These are phyloP conservation scores for Drosophila flavopinicola DNA, from an alignment of 2,888 invertebrate species.

Conservation along the genomic window DNA sequence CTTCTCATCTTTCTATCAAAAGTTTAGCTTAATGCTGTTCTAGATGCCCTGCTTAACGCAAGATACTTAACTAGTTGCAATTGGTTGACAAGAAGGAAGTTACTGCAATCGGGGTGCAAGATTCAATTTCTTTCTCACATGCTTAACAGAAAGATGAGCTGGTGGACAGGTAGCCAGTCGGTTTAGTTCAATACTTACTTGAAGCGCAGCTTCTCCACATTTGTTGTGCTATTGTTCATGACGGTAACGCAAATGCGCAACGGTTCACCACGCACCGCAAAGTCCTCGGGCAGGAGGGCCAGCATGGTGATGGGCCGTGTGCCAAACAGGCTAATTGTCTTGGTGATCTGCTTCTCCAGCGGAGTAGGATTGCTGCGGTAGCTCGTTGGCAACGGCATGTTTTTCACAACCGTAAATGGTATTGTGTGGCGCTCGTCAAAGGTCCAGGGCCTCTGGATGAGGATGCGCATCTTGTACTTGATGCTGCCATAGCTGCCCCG, in stretches of 20 bases:
- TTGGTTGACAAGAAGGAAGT: no score
- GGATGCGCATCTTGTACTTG: constrained; percentile 83
- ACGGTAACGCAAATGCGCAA: constrained; percentile 82
- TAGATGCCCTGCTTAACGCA: no score
- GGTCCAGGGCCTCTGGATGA: constrained; percentile 84
- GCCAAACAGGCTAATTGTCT: constrained; percentile 82
- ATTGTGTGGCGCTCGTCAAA: constrained; percentile 83
- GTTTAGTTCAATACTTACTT: constrained; percentile 55
- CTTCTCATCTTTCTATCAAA: no score
- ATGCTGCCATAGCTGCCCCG: constrained; percentile 83
- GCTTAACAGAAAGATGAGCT: no score
- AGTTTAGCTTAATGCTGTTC: no score
- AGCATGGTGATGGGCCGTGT: constrained; percentile 83
- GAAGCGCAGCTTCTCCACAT: constrained; percentile 84
- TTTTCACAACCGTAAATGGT: constrained; percentile 81
- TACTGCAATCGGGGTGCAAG: no score
- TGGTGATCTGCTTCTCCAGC: constrained; percentile 80
- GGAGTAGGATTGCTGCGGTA: constrained; percentile 71
- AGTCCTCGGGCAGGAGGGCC: constrained; percentile 80
- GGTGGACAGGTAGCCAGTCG: no score
- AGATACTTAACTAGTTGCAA: no score
- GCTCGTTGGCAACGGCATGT: constrained; percentile 71
- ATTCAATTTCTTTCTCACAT: no score
- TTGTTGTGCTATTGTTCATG: constrained; percentile 82
- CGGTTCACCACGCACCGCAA: constrained; percentile 81